Evolutionary conservation across 1,140 invertebrate genomes (phyloP), one percentile per base, ranked within the genome.

Genomic region (Mylabris phalerata): DNA sequence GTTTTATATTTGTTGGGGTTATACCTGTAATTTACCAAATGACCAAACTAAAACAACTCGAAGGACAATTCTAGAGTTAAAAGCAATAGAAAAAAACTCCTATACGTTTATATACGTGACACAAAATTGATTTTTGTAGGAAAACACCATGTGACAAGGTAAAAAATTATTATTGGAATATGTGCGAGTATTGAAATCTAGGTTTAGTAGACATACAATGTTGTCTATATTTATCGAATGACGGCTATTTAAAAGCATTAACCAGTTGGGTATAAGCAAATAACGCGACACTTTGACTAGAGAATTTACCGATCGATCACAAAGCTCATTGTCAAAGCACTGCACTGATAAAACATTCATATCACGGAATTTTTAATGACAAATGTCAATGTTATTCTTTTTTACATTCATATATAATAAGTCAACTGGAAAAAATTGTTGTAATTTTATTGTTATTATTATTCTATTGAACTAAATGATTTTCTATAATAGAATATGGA

Each of bases 1-100:
- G 51, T 44, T 27, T 51, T 60, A 51, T 43, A 60, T 60, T 55
- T 60, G 39, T 51, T 32, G 50, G 42, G 51, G 51, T 41, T 54
- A 27, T 32, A 45, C 24, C 19, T 49, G 45, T 48, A 44, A 49
- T 48, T 49, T 48, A 49, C 39, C 46, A 57, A 57, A 57, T 57
- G 55, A 57, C 55, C 51, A 45, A 32, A 32, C 32, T 32, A 32
- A 32, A 32, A 19, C 19, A 19, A 19, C 19, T 19, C 19, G 19
- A 19, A 19, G 19, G 19, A 19, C 19, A 19, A 19, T 19, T 19
- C 19, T 19, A 19, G 19, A 19, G 19, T 19, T 19, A 19, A 2
- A 19, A 19, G 19, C 19, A 19, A 19, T 19, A 19, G 19, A 19
- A 19, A 1, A 19, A 13, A 19, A 19, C 1, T 19, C 19, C 50